Conservation (phyloP, 2,113 vertebrate species). For the Theristicus caerulescens region DNA sequence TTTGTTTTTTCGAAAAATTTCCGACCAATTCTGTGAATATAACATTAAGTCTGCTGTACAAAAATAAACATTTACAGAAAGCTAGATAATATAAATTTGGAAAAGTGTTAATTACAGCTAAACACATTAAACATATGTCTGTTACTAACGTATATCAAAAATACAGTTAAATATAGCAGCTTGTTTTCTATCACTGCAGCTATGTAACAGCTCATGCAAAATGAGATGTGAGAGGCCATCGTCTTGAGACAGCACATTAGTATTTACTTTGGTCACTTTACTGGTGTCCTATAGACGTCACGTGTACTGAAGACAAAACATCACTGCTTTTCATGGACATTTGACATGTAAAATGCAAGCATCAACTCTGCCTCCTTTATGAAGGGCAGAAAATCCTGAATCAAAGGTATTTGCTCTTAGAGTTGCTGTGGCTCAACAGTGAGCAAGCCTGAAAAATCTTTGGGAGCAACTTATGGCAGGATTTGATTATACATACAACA, state of each 20-base stretch:
- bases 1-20: neutral
- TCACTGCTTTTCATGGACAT: neutral
- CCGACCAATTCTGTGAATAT: neutral
- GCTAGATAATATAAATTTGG: neutral
- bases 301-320: neutral
- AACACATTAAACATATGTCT: constrained; percentile 17
- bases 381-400: neutral
- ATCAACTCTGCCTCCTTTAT: neutral
- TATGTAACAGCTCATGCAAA: neutral
- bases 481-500: neutral
- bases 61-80: constrained; percentile 16
- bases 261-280: neutral
- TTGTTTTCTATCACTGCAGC: neutral
- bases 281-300: neutral
- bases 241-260: neutral
- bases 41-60: neutral
- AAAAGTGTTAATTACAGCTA: constrained; percentile 14
- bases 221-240: neutral
- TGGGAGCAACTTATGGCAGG: neutral
- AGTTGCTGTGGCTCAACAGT: neutral
- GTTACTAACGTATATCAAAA: constrained; percentile 6
- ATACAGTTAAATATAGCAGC: neutral
- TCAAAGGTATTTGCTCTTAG: neutral
- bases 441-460: neutral
- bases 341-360: neutral